A percentile compares a stretch with the other conserved stretches of the same genome.
phyloP scores from a whole-genome alignment of 2,888 invertebrate genomes.

The Macaria notata region DNA sequence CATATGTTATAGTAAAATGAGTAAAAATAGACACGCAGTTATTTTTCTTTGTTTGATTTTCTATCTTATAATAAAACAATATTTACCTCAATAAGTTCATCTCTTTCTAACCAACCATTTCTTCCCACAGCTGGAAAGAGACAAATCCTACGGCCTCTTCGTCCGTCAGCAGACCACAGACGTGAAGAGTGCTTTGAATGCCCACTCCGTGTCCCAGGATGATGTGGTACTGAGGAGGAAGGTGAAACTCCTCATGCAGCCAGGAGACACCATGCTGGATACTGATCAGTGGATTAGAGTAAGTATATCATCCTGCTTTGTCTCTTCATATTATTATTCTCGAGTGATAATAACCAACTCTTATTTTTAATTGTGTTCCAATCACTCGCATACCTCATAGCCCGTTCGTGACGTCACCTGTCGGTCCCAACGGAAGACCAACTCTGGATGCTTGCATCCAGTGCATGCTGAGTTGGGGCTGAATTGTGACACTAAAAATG shows the following conservation, averaged over 20 bases:
- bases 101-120: not conserved
- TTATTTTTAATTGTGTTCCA: too few species aligned
- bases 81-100: not conserved
- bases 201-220: slow-evolving; percentile 51
- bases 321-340: too few species aligned
- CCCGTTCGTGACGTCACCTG: too few species aligned
- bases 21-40: too few species aligned
- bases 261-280: slow-evolving; percentile 75
- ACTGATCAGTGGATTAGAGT: slow-evolving; percentile 79
- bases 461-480: too few species aligned
- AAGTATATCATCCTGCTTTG: slow-evolving; percentile 22
- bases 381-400: too few species aligned
- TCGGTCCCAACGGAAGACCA: too few species aligned
- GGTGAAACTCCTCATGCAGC: slow-evolving; percentile 72
- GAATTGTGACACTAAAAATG: too few species aligned
- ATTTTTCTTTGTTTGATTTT: too few species aligned
- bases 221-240: slow-evolving; percentile 71
- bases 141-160: slow-evolving; percentile 73
- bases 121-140: slow-evolving; percentile 61
- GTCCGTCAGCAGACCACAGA: slow-evolving; percentile 68
- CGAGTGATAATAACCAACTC: too few species aligned
- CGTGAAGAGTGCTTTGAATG: slow-evolving; percentile 55
- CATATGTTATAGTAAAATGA: too few species aligned
- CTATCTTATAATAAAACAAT: not conserved
- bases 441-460: too few species aligned